phyloP scores from a whole-genome alignment of 2,797 vertebrate genomes.

The Gymnopithys bicolor region DNA sequence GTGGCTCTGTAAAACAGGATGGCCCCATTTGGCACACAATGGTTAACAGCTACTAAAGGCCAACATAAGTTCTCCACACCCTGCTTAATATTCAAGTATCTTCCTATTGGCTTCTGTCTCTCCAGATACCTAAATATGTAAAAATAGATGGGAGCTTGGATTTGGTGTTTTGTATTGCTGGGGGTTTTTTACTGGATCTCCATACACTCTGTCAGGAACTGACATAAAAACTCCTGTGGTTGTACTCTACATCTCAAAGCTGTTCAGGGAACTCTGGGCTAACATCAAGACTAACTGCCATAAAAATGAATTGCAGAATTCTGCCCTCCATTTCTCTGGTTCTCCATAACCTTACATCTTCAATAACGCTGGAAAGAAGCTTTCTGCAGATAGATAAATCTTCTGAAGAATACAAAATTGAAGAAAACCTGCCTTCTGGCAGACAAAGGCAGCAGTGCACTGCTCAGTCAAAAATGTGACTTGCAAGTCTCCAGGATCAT shows the following conservation, averaged over 20 bases:
- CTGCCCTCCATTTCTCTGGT: conserved; percentile 1
- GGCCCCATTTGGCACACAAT: background rate
- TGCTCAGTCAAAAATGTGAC: background rate
- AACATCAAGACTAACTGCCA: background rate
- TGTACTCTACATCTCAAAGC: background rate
- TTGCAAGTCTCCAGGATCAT: background rate
- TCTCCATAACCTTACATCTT: conserved; percentile 39
- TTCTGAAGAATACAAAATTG: background rate
- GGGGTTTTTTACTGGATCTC: background rate
- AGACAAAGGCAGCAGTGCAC: background rate
- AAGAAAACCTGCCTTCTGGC: background rate
- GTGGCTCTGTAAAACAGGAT: background rate
- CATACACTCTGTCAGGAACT: background rate
- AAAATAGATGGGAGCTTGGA: background rate
- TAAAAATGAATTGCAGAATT: conserved; percentile 49
- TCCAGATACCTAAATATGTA: background rate
- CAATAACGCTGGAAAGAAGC: background rate
- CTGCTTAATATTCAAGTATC: background rate
- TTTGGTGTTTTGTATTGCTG: background rate
- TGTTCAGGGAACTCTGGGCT: background rate
- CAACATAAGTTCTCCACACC: background rate
- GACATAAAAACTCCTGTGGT: background rate
- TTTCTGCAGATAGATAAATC: background rate
- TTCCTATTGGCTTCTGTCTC: background rate
- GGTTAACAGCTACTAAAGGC: background rate